phyloP scores from a whole-genome alignment of 2,888 invertebrate genomes.

The Ophion costatus region DNA sequence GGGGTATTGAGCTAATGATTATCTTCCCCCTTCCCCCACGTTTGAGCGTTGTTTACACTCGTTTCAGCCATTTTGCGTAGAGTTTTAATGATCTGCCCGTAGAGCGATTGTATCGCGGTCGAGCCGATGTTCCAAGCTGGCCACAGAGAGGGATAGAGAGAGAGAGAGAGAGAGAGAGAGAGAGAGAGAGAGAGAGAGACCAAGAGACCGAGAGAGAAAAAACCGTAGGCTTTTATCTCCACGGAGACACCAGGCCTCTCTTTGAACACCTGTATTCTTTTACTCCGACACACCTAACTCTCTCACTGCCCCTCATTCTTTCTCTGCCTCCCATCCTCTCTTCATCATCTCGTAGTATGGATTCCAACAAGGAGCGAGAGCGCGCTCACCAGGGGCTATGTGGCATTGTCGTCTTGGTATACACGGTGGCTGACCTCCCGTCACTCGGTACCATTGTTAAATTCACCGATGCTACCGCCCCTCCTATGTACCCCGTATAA shows the following conservation, averaged over 20 bases:
- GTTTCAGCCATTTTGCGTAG: conserved; percentile 12
- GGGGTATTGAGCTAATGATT: conserved; percentile 29
- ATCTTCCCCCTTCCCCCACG: neutral
- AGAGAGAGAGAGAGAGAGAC: no score
- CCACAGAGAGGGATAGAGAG: neutral
- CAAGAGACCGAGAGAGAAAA: neutral
- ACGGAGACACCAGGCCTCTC: conserved; percentile 27
- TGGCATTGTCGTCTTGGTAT: conserved; percentile 58
- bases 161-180: no score
- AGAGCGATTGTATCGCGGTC: conserved; percentile 7
- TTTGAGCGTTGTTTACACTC: conserved; percentile 17
- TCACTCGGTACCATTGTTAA: conserved; percentile 56
- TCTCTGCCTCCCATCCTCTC: conserved; percentile 12
- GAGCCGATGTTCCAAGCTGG: conserved; percentile 18
- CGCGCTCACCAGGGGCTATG: conserved; percentile 44
- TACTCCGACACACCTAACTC: conserved; percentile 28
- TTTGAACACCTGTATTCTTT: conserved; percentile 53
- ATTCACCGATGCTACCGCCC: conserved; percentile 43
- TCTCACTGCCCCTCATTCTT: conserved; percentile 12
- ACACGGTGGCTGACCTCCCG: conserved; percentile 62
- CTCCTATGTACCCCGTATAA: conserved; percentile 49
- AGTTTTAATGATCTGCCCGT: conserved; percentile 44
- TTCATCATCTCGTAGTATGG: conserved; percentile 34
- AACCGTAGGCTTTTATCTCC: conserved; percentile 18
- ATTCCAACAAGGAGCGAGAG: conserved; percentile 45